Evolutionary conservation across 1,140 invertebrate genomes (phyloP).

Genomic region (Halotydeus destructor): DNA sequence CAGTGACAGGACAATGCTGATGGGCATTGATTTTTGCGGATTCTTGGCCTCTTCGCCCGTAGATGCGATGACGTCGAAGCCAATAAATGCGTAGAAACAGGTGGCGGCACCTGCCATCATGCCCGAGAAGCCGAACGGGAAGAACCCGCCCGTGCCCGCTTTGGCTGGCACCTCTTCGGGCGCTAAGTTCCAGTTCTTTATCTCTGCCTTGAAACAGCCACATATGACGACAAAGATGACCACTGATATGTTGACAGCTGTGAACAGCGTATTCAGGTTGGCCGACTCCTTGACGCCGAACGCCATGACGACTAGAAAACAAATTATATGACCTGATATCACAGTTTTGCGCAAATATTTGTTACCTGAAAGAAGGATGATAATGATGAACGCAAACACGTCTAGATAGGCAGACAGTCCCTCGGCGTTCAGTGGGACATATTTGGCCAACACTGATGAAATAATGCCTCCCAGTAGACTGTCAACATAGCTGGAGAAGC

Average conservation of each 20-base stretch:
- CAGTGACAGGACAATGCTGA: constrained; percentile 61
- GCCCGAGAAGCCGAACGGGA: constrained; percentile 54
- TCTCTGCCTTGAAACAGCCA: constrained; percentile 54
- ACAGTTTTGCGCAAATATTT: not conserved
- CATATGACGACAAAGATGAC: constrained; percentile 59
- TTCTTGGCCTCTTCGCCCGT: constrained; percentile 69
- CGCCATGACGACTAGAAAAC: constrained; percentile 39
- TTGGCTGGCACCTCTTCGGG: not conserved
- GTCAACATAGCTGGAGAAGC: constrained; percentile 69
- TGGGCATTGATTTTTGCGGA: constrained; percentile 60
- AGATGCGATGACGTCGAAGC: constrained; percentile 68
- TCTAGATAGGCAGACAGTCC: constrained; percentile 59
- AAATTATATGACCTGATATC: constrained; percentile 5
- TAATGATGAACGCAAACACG: constrained; percentile 48
- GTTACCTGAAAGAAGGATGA: constrained; percentile 34
- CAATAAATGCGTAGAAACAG: constrained; percentile 76
- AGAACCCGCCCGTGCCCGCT: constrained; percentile 43
- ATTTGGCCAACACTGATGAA: constrained; percentile 35
- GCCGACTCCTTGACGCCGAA: constrained; percentile 71
- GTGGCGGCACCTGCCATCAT: constrained; percentile 51
- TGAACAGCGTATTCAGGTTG: constrained; percentile 70
- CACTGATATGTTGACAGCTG: constrained; percentile 55
- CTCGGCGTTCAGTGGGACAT: constrained; percentile 43
- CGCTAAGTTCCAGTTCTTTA: constrained; percentile 45
- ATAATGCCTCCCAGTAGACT: constrained; percentile 51